Evolutionary conservation across 2,888 invertebrate species (phyloP), one percentile per base, ranked within the genome.

Genomic region (Altica lythri): DNA sequence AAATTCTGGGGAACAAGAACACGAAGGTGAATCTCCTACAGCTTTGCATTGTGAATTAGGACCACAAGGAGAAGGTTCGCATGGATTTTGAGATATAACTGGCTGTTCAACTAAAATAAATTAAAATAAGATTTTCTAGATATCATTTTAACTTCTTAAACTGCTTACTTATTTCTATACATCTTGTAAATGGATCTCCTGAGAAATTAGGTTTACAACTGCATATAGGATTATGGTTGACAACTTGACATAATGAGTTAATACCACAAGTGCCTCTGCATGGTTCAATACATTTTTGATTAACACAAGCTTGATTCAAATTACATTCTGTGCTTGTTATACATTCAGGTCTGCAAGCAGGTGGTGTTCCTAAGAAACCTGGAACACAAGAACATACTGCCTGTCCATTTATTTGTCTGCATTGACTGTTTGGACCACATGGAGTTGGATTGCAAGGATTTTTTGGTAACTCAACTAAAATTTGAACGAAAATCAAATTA

Each of bases 191-290:
- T 1, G 90, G 90, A 81, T 90, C 88, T 38, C 90, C 91, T 4
- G 83, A 85, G 65, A 81, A 84, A 42, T 82, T 78, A 16, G 77
- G 67, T 18, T 85, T 84, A 64, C 90, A 91, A 45, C 84, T 85
- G 72, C 90, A 90, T 72, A 89, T 88, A 2, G 90, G 90, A 74
- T 86, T 89, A 68, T 92, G 89, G 72, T 88, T 89, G 42, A 90
- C 84, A 18, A 91, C 88, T 75, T 86, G 83, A 70, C 92, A 92
- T 61, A 81, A 79, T 2, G 91, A 89, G 60, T 79, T 79, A 18
- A 88, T 78, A 14, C 92, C 92, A 70, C 92, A 92, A n/a, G 88
- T 83, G 65, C 89, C 90, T 49, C 83, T 83, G 68, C 92, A 92
- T n/a, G 92, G 91, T 72, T 91, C 85, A 19, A 84, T 78, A 71